Percentiles rank a stretch among this genome's conserved stretches.
Evolutionary conservation across 2,888 invertebrate species (phyloP).

Genomic region (Lissonota sp.): DNA sequence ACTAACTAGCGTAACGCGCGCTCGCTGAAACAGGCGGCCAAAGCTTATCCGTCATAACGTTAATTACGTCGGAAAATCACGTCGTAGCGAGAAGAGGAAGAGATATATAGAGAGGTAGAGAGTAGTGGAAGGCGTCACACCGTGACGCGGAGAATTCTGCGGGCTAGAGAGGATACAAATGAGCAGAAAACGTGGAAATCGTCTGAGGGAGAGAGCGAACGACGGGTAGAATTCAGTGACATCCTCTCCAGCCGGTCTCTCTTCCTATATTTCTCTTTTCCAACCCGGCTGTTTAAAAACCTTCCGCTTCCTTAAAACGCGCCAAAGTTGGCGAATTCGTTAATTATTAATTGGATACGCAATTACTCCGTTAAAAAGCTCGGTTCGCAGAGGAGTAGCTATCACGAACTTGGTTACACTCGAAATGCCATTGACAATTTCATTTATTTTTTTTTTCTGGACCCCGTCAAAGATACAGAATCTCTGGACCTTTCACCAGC

Average conservation of each 20-base stretch:
- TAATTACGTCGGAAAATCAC: conserved; percentile 77
- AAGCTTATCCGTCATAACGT: conserved; percentile 74
- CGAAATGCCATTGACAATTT: conserved; percentile 45
- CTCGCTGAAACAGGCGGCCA: conserved; percentile 64
- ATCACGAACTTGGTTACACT: conserved; percentile 54
- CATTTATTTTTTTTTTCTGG: conserved; percentile 14
- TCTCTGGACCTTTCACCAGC: not conserved
- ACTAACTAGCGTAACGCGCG: conserved; percentile 73
- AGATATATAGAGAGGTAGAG: conserved; percentile 17
- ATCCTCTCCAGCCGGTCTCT: conserved; percentile 24
- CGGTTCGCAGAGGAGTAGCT: conserved; percentile 60
- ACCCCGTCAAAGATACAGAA: not conserved
- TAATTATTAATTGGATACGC: conserved; percentile 76
- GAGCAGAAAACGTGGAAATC: conserved; percentile 68
- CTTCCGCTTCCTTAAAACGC: conserved; percentile 57
- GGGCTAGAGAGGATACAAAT: conserved; percentile 61
- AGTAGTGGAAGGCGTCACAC: conserved; percentile 63
- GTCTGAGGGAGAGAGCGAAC: conserved; percentile 61
- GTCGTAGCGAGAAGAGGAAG: conserved; percentile 31
- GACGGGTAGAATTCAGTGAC: conserved; percentile 43
- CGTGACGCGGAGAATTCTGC: conserved; percentile 73
- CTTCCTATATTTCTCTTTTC: conserved; percentile 11
- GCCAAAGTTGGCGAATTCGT: conserved; percentile 69
- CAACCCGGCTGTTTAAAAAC: conserved; percentile 38
- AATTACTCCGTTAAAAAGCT: conserved; percentile 68